Conservation (phyloP, 2,888 invertebrate species). For the Gibbula magus region DNA sequence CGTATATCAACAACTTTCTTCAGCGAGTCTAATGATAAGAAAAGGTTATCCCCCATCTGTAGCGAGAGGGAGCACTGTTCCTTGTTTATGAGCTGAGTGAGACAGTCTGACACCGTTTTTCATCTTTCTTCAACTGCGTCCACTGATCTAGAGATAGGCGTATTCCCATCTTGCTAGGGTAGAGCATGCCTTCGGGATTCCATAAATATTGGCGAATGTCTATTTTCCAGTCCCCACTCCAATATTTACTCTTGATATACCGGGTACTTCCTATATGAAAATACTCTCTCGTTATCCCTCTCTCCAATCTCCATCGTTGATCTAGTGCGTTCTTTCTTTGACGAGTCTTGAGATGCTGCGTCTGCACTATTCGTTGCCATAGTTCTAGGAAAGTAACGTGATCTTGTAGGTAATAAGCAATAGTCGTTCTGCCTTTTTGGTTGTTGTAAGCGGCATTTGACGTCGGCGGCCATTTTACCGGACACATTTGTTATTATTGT, state of each 20-base stretch:
- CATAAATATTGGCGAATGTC: neutral
- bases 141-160: neutral
- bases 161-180: neutral
- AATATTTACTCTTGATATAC: neutral
- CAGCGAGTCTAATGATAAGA: no score
- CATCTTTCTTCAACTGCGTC: neutral
- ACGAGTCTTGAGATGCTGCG: no score
- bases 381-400: neutral
- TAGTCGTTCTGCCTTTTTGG: no score
- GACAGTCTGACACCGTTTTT: no score
- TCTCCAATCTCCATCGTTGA: no score
- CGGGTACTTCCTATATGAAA: neutral
- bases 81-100: neutral
- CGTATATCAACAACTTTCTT: no score
- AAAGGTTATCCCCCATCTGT: no score
- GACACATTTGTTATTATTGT: no score
- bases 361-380: neutral
- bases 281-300: neutral
- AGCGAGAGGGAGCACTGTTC: neutral
- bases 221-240: neutral
- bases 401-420: neutral
- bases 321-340: no score
- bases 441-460: no score
- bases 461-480: no score
- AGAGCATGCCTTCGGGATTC: neutral